Evolutionary conservation across 2,113 vertebrate genomes (phyloP), one percentile per base, ranked within the genome.

Genomic region (Nicator chloris): DNA sequence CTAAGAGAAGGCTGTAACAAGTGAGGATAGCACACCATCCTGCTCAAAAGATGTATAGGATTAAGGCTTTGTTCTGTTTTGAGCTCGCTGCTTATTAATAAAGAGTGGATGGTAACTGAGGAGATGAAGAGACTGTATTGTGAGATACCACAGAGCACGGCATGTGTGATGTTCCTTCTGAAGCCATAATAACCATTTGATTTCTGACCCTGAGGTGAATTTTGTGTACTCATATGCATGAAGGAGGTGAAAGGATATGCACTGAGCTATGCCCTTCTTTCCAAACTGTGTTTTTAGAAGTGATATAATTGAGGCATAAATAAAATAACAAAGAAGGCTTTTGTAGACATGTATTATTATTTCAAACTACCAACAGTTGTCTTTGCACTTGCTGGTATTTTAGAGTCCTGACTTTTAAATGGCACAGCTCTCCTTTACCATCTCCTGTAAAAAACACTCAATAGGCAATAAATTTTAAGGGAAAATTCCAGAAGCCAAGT

Each of bases 141-240:
- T 86, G 95, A 95, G 92, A 68, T 86, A 96, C 94, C 92, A 82
- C 94, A 95, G 96, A 96, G 95, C 95, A 90, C 82, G 65, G 95
- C 69, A 30, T 97, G 86, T 97, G 82, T 96, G 95, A 97, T 96
- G 88, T 94, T 97, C 79, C 92, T 94, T 96, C 94, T 97, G 96
- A 96, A 97, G 90, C 82, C 76, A 49, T 93, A 97, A 97, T 95
- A 96, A 96, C 79, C 96, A 94, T 96, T 97, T 97, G 95, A 97
- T 97, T 97, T 94, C 94, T 97, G 95, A 97, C 92, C 95, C 94
- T 53, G 93, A 95, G 94, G 96, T 97, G 96, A 96, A 94, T 95
- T 96, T 94, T 97, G 95, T 97, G n/a, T 97, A 96, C 95, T 94
- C 78, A 77, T 95, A 95, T 97, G 96, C 93, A 96, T 93, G 93